Base-by-base conservation (phyloP, 37 sponge, comb jelly and placozoan species). In the Hormiphora californensis region DNA sequence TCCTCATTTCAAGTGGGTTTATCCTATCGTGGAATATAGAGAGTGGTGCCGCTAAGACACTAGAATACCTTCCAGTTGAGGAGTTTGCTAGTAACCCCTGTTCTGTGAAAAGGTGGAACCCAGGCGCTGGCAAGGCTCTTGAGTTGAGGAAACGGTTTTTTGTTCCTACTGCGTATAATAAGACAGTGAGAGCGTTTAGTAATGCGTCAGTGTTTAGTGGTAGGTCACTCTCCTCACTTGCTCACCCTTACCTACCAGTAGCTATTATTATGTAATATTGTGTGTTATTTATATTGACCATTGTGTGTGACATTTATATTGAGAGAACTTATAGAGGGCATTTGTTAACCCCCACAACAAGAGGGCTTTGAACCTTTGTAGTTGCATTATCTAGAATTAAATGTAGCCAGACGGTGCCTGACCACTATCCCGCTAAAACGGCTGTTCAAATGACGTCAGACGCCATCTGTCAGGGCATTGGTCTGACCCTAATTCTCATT, bases 81-180 rank as follows among this genome's bases (percentile, higher is more conserved):
- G 81, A 73, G 81, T 73, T 73, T 19, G 81, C 81, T 3, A 41
- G 38, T 30, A 73, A 73, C 81, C 38, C 81, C 23, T 73, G 81
- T 28, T 73, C 81, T 30, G 81, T 36, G 1, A 73, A 73, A 19
- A 39, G 35, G 81, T 73, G 81, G 81, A 28, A 46, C 25, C 81
- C 81, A 15, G 81, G 36, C 46, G 23, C 44, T 8, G 81, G 38
- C 9, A 1, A 43, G 46, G 32, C 81, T 39, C 44, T 73, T 22
- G 81, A 73, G 23, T 19, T 73, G 44, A 73, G 81, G 44, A 73
- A 73, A 28, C 9, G 25, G 44, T 73, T 43, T 43, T 73, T 73
- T 41, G 35, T 33, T 4, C 81, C 81, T 0, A 36, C 28, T 41
- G 81, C 40, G 28, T 73, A 27, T 41, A 33, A 11, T 2, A 73